Evolutionary conservation across 2,113 vertebrate species (phyloP).

Genomic region (Cavia aperea): DNA sequence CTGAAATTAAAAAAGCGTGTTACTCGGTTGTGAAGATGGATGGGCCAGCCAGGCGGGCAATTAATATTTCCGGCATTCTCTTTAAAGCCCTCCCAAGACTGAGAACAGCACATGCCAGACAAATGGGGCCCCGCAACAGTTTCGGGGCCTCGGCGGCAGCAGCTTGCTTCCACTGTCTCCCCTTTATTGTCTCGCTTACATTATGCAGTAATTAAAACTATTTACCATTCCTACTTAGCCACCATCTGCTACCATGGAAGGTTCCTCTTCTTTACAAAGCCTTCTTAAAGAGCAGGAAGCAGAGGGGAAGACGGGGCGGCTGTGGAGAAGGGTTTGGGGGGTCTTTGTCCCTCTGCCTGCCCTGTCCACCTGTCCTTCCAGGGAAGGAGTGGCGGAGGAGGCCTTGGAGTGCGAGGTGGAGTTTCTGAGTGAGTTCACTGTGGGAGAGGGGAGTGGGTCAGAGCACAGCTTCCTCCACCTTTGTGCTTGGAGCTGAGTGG

Average conservation of each 20-base stretch:
- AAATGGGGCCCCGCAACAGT: constrained; percentile 80
- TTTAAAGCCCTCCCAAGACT: constrained; percentile 86
- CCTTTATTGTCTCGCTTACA: constrained; percentile 85
- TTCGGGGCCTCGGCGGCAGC: constrained; percentile 76
- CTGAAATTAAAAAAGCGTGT: constrained; percentile 84
- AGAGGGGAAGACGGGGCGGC: constrained; percentile 53
- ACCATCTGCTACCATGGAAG: constrained; percentile 80
- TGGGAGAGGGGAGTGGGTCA: neutral
- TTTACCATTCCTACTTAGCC: constrained; percentile 87
- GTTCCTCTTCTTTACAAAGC: constrained; percentile 74
- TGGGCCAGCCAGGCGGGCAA: constrained; percentile 84
- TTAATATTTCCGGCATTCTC: constrained; percentile 84
- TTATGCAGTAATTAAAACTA: constrained; percentile 90
- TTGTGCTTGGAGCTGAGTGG: neutral
- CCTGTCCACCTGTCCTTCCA: neutral
- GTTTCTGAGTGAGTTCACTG: neutral
- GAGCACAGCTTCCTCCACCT: neutral
- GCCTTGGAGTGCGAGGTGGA: too few relatives aligned
- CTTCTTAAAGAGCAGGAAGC: constrained; percentile 66
- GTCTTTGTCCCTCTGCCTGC: neutral
- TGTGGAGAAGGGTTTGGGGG: neutral
- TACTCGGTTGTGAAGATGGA: constrained; percentile 84
- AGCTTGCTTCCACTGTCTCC: constrained; percentile 78
- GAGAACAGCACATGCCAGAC: constrained; percentile 79
- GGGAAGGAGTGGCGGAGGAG: neutral